Base-by-base conservation (phyloP, 2,797 vertebrate genomes). In the Lutjanus argentimaculatus region DNA sequence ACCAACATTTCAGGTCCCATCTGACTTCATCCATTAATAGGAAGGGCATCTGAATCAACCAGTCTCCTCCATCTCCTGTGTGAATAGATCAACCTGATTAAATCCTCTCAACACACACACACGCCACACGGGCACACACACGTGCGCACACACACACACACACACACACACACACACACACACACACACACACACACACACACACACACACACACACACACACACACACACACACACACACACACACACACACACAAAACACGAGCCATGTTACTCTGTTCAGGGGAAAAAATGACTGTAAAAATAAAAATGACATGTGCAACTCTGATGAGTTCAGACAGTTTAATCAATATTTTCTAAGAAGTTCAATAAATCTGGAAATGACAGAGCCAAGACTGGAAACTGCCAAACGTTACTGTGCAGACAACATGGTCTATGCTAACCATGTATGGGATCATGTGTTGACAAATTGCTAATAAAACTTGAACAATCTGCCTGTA, bases 341-440 rank as follows among this genome's bases (percentile, higher is more conserved):
- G 22, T 7, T 74, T 21, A 17, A 66, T 78, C 48, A 66, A 61
- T 55, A 55, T 15, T n/a, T 62, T 7, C n/a, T 61, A 25, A 49
- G 36, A 49, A 17, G 59, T 59, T 64, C 49, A 71, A 79, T 49
- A 51, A 19, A 63, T 40, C 7, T 49, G 42, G 42, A 61, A 55
- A 74, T 55, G 40, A 22, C 7, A 36, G 16, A 53, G 40, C 19
- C 22, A 16, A 65, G 19, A 55, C 59, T 42, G 9, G 13, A 36
- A 75, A 40, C 16, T 51, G 45, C 12, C 19, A 58, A 40, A 57
- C 14, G 2, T 53, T 16, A 25, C 1, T n/a, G 3, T 40, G 16
- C 13, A 56, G 21, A 8, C 8, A 36, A 36, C 30, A 36, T 46
- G 6, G 48, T 63, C 48, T 69, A 63, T 21, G 64, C 12, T 16